A percentile compares a stretch with the other conserved stretches of the same genome.
These are phyloP conservation scores for Drymodes brunneopygia DNA, from an alignment of 2,113 vertebrate species.

Conservation along the genomic window DNA sequence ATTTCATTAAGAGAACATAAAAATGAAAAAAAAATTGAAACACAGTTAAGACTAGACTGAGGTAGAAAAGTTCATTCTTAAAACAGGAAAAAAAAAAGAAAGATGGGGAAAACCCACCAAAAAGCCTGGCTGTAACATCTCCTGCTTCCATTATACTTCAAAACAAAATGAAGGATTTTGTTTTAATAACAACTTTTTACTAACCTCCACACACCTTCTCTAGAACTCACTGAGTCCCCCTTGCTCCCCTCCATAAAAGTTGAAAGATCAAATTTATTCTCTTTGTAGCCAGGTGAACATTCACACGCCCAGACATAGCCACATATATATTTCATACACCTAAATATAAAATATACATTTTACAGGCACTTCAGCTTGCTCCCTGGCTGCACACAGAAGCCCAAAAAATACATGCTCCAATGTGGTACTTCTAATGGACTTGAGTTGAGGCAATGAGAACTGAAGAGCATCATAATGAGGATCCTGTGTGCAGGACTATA, in stretches of 20 bases:
- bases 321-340: constrained; percentile 75
- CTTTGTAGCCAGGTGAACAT: constrained; percentile 77
- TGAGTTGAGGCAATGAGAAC: not conserved
- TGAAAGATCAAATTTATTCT: constrained; percentile 77
- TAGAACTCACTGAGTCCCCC: constrained; percentile 58
- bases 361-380: constrained; percentile 68
- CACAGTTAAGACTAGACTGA: not conserved
- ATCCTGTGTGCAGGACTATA: not conserved
- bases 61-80: not conserved
- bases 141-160: constrained; percentile 41
- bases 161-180: constrained; percentile 70
- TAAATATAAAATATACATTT: constrained; percentile 83
- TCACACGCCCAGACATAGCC: constrained; percentile 60
- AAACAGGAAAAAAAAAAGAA: not conserved
- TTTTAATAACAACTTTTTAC: constrained; percentile 71
- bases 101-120: not conserved
- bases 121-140: not conserved
- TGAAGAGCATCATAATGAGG: constrained; percentile 23
- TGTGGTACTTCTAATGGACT: constrained; percentile 61
- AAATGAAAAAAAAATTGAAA: not conserved
- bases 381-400: constrained; percentile 61
- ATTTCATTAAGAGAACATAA: not conserved
- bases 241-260: constrained; percentile 58
- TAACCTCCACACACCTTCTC: constrained; percentile 26
- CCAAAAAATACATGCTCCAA: constrained; percentile 60